Evolutionary conservation across 2,888 invertebrate species (phyloP).

Genomic region (Holacanthella duospinosa): DNA sequence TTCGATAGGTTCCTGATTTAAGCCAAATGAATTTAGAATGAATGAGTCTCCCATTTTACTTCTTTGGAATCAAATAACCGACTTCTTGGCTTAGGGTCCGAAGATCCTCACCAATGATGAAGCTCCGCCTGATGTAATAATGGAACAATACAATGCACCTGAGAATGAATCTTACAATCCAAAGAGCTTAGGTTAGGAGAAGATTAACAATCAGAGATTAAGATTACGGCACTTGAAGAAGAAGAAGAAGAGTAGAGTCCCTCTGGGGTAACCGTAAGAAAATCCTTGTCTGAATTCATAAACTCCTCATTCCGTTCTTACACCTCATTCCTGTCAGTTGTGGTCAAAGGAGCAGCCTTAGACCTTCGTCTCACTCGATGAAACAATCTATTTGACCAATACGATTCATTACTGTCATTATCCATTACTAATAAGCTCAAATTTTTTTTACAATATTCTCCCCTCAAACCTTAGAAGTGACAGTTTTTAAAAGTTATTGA

Average conservation of each 20-base stretch:
- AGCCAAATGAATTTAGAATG: too few species aligned
- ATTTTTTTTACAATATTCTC: too few species aligned
- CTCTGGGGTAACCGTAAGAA: slow-evolving; percentile 7
- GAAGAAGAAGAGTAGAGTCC: slow-evolving; percentile 12
- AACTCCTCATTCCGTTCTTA: slow-evolving; percentile 4
- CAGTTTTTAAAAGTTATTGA: too few species aligned
- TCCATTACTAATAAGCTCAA: too few species aligned
- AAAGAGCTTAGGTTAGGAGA: slow-evolving; percentile 3
- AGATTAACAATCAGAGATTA: slow-evolving; percentile 7
- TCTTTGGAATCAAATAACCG: neutral
- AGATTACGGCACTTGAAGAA: slow-evolving; percentile 26
- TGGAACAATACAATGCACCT: too few species aligned
- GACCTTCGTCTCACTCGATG: neutral
- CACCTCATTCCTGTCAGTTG: neutral
- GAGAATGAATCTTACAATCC: too few species aligned
- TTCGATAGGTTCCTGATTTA: neutral
- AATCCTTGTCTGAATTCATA: neutral
- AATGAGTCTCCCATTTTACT: neutral
- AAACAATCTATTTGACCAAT: neutral
- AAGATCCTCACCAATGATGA: too few species aligned
- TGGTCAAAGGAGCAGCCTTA: neutral
- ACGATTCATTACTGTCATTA: too few species aligned
- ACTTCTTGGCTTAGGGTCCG: too few species aligned
- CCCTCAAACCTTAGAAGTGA: too few species aligned
- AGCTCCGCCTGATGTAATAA: too few species aligned